phyloP scores from a whole-genome alignment of 2,797 vertebrate genomes.

The Syncerus caffer region DNA sequence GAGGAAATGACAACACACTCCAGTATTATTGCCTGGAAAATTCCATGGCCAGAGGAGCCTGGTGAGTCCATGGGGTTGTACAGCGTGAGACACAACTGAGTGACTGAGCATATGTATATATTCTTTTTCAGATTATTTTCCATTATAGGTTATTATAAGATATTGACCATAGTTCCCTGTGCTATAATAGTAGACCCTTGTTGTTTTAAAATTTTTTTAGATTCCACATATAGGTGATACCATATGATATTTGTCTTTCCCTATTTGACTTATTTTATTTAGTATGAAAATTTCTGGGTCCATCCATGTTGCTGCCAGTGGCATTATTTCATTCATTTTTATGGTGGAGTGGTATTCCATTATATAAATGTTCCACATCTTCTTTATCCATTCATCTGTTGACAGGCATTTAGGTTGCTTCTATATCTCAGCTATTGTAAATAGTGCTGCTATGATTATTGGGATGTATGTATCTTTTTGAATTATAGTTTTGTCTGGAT shows the following conservation, averaged over 20 bases:
- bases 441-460: neutral
- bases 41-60: neutral
- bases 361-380: neutral
- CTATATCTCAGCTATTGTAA: neutral
- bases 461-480: neutral
- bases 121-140: neutral
- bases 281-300: neutral
- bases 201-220: neutral
- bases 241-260: neutral
- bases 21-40: neutral
- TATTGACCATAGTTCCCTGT: neutral
- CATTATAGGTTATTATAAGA: neutral
- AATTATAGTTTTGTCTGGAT: neutral
- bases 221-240: neutral
- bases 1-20: neutral
- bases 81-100: neutral
- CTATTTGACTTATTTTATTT: neutral
- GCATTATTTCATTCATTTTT: neutral
- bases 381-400: neutral
- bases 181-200: neutral
- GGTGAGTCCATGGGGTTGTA: neutral
- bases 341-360: neutral
- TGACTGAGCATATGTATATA: neutral
- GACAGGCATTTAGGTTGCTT: neutral
- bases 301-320: neutral